Evolutionary conservation across 2,113 vertebrate species (phyloP), one percentile per base, ranked within the genome.

Genomic region (Centropristis striata): DNA sequence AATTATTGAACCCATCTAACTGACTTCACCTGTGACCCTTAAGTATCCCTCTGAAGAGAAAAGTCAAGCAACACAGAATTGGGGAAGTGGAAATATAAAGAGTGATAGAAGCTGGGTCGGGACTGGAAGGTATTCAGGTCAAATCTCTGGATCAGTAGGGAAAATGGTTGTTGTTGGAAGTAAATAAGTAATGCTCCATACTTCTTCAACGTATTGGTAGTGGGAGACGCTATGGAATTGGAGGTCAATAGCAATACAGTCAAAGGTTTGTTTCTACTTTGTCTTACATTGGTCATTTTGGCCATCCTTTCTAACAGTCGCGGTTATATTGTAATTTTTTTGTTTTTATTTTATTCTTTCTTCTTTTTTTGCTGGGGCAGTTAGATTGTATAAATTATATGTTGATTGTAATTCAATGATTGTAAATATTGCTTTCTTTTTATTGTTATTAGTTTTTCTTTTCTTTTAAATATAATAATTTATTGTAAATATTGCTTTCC

Each of bases 1-100:
- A 84, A 84, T 60, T 75, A 66, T 23, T 77, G 21, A 75, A 49
- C 5, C 15, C 5, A 12, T 41, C 16, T 69, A 59, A 83, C 58
- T 65, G n/a, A 68, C 39, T 71, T 83, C 49, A 75, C 57, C 69
- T 49, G 39, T 79, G 55, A 73, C 58, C 42, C 55, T 13, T 4
- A 20, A 36, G 36, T 41, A 32, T 57, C 20, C 14, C 3, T 65
- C 20, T 75, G 4, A 21, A 16, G n/a, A 54, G 25, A 23, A 23
- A 49, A 61, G 20, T 16, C 37, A 60, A 54, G 44, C 42, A 59
- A n/a, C 37, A 1, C 28, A 63, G 39, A 49, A 20, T 0, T 32
- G 8, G 16, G 23, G 44, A 66, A 37, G 13, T 41, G 44, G 57
- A 14, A 14, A 68, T 11, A 15, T 27, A 13, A 21, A 67, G 61